A percentile compares a stretch with the other conserved stretches of the same genome.
phyloP scores from a whole-genome alignment of 2,797 vertebrate species.

The Corythornis leucogaster region DNA sequence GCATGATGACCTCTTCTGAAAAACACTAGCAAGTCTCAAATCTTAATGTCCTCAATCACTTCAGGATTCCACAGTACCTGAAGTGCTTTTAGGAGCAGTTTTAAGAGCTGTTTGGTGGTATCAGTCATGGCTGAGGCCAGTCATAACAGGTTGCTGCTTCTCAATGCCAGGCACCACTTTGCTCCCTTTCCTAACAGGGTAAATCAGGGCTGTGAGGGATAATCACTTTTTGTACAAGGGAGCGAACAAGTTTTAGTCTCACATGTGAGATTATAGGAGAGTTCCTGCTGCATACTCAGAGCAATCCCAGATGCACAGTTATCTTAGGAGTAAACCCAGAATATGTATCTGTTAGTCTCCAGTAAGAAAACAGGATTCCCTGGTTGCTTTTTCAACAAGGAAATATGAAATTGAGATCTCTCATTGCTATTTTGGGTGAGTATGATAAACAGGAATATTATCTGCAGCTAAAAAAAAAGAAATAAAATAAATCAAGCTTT shows the following conservation, averaged over 20 bases:
- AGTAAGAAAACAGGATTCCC: constrained; percentile 2
- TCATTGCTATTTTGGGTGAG: constrained; percentile 33
- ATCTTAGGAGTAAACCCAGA: background rate
- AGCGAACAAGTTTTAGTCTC: background rate
- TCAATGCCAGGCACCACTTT: background rate
- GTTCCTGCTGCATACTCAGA: constrained; percentile 23
- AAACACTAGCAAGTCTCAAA: background rate
- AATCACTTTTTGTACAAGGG: background rate
- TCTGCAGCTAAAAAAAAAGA: constrained; percentile 46
- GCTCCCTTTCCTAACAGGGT: background rate
- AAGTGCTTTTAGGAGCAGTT: background rate
- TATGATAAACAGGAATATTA: constrained; percentile 61
- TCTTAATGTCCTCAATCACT: background rate
- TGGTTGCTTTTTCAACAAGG: constrained; percentile 15
- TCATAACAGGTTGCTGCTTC: background rate
- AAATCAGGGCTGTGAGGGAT: background rate
- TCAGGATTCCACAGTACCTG: background rate
- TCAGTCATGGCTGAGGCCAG: background rate
- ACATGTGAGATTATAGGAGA: background rate
- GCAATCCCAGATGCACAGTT: background rate
- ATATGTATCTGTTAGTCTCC: background rate
- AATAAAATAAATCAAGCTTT: background rate
- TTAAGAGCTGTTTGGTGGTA: background rate
- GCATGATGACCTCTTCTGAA: background rate
- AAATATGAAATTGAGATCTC: constrained; percentile 43